Conservation (phyloP, 2,797 vertebrate species). For the Sebastes glaucus region DNA sequence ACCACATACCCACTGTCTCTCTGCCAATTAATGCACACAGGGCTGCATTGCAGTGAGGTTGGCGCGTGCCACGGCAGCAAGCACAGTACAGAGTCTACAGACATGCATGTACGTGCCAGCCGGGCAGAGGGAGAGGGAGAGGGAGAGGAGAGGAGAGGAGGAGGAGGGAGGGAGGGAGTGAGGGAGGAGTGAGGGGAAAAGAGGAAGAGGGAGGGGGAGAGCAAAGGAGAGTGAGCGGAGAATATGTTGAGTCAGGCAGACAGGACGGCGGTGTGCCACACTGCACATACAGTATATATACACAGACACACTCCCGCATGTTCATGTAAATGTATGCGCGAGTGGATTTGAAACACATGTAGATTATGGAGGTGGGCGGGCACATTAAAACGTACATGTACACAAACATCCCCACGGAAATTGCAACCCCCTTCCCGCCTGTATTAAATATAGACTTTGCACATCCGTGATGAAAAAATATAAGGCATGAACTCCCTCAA, state of each 20-base stretch:
- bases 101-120: conserved; percentile 84
- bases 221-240: conserved; percentile 67
- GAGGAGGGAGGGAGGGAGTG: background rate
- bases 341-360: conserved; percentile 20
- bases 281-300: conserved; percentile 45
- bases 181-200: background rate
- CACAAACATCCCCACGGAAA: conserved; percentile 24
- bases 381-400: background rate
- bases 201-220: conserved; percentile 15
- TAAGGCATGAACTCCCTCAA: conserved; percentile 50
- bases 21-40: conserved; percentile 86
- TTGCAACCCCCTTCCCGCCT: conserved; percentile 24
- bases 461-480: conserved; percentile 69
- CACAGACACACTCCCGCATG: conserved; percentile 39
- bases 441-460: conserved; percentile 79
- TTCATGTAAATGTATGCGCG: conserved; percentile 48
- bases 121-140: conserved; percentile 57
- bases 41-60: conserved; percentile 87
- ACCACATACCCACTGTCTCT: conserved; percentile 77
- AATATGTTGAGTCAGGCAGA: conserved; percentile 81
- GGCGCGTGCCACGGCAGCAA: conserved; percentile 79
- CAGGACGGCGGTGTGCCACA: conserved; percentile 61
- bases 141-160: background rate
- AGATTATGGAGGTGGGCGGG: background rate
- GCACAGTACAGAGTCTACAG: conserved; percentile 81